Conservation (phyloP, 1,140 invertebrate species). For the Trissolcus basalis region DNA sequence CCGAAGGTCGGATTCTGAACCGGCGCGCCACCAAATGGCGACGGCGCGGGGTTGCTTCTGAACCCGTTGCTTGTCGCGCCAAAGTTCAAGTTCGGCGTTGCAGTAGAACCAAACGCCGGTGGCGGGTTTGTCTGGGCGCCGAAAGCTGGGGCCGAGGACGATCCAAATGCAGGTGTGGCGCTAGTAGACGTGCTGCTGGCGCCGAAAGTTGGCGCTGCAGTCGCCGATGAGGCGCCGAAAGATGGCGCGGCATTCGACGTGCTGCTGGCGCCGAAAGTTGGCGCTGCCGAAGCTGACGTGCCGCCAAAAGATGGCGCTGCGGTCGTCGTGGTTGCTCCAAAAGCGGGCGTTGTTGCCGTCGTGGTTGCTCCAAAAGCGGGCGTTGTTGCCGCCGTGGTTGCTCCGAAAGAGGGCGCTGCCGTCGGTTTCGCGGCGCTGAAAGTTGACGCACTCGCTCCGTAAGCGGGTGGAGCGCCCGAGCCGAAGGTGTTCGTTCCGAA, state of each 20-base stretch:
- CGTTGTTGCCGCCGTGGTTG: conserved; percentile 11
- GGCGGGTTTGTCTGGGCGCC: conserved; percentile 12
- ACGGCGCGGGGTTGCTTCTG: conserved; percentile 2
- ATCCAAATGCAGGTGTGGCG: conserved; percentile 6
- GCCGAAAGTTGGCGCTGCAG: conserved; percentile 34
- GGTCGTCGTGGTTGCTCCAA: conserved; percentile 4
- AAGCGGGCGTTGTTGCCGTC: not conserved
- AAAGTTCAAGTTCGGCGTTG: conserved; percentile 34
- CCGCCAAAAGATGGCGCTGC: no score
- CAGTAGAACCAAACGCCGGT: conserved; percentile 27
- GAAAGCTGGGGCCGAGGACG: not conserved
- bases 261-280: conserved; percentile 22
- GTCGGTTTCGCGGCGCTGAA: conserved; percentile 1
- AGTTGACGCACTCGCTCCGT: conserved; percentile 33
- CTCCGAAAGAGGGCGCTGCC: not conserved
- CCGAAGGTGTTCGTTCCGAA: conserved; percentile 10
- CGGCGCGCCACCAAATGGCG: conserved; percentile 9
- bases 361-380: conserved; percentile 25
- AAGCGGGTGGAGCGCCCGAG: conserved; percentile 14
- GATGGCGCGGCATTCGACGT: conserved; percentile 2
- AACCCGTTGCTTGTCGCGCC: conserved; percentile 28
- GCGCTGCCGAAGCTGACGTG: conserved; percentile 16
- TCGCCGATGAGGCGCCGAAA: conserved; percentile 9
- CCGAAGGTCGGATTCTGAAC: conserved; percentile 4
- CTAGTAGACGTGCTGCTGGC: conserved; percentile 6